A percentile compares a stretch with the other conserved stretches of the same genome.
Evolutionary conservation across 2,113 vertebrate species (phyloP).

Genomic region (Ibidorhyncha struthersii): DNA sequence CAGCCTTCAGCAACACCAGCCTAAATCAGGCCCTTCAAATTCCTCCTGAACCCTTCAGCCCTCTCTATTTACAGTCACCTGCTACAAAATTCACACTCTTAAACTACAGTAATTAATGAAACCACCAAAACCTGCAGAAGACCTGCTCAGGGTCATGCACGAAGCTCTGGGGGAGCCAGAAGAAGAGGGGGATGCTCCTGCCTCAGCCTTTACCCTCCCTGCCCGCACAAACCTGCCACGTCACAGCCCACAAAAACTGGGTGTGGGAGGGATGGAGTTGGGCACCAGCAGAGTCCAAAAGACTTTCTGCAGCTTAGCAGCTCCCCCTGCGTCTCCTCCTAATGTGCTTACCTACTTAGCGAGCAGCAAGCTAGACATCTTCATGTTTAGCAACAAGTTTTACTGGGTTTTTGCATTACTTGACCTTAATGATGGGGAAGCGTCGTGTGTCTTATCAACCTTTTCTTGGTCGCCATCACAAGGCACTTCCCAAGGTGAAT

Average conservation of each 20-base stretch:
- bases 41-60: neutral
- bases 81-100: neutral
- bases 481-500: neutral
- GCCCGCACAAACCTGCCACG: neutral
- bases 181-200: neutral
- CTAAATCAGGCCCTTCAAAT: neutral
- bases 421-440: neutral
- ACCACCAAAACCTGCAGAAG: neutral
- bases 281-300: neutral
- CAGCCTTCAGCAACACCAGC: neutral
- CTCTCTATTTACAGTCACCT: neutral
- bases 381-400: neutral
- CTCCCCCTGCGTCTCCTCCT: neutral
- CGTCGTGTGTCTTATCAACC: fast-evolving
- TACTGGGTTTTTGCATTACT: neutral
- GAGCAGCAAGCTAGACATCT: neutral
- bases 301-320: neutral
- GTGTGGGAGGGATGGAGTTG: fast-evolving
- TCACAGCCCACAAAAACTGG: fast-evolving
- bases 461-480: neutral
- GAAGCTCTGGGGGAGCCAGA: neutral
- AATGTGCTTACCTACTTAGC: neutral
- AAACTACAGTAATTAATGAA: neutral
- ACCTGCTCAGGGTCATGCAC: fast-evolving
- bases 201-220: neutral